Base-by-base conservation (phyloP, 2,888 invertebrate species). In the Diloba caeruleocephala region DNA sequence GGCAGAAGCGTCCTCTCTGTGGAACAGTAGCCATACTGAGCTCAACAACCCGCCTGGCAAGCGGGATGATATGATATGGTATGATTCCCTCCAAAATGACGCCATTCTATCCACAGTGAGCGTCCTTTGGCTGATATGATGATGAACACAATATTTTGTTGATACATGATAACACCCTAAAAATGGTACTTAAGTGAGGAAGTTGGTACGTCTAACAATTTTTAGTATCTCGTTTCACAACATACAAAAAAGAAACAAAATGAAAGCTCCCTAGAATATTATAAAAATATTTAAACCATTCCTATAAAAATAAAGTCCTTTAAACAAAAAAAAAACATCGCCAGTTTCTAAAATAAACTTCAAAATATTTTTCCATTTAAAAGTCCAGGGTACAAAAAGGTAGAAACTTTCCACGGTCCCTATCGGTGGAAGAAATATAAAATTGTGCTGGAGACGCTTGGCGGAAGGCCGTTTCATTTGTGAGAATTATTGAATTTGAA, bases 401-500 rank as follows among this genome's bases (percentile, higher is more conserved):
- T 36, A 34, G 28, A 45, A 64, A 65, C 12, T 62, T 62, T 21
- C 38, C 14, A 10, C 31, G 39, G 39, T 65, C 45, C 44, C 34
- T 13, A 21, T 36, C 21, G 34, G 34, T 36, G 50, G 38, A 34
- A 61, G 79, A 82, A 84, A 82, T 85, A 84, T 82, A 81, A 83
- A 85, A 82, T 77, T 78, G 62, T 50, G 61, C 51, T 9, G 21
- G 63, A 54, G 56, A 56, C 43, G 61, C 46, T 36, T 44, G 43
- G 46, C 28, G 58, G 66, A 76, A 81, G 78, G 82, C 79, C 85
- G 81, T 88, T 90, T 88, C 86, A 84, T 89, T 89, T 87, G 87
- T 78, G 80, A 78, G 67, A 84, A 84, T 88, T 90, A 90, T 90
- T 89, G 89, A 89, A 89, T 90, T 87, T 88, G 88, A 90, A 85